Evolutionary conservation across 2,113 vertebrate species (phyloP).

Genomic region (Hymenochirus boettgeri): DNA sequence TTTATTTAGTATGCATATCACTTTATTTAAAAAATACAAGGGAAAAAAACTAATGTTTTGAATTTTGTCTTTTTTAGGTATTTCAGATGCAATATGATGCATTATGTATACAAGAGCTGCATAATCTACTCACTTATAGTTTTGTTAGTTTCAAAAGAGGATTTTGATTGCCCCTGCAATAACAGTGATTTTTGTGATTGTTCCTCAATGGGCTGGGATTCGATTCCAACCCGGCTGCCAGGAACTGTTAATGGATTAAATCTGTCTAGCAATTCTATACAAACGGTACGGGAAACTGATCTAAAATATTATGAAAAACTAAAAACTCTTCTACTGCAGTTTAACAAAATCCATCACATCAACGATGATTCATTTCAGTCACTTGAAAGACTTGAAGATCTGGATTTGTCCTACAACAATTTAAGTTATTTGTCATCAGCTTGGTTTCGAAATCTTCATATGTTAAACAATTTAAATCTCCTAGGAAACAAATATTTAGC

Average conservation of each 20-base stretch:
- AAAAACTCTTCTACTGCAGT: conserved; percentile 54
- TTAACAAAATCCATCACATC: conserved; percentile 59
- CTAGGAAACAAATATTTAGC: conserved; percentile 62
- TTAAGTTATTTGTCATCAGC: conserved; percentile 54
- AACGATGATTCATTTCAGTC: conserved; percentile 56
- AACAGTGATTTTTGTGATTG: conserved; percentile 55
- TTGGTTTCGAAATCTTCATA: conserved; percentile 69
- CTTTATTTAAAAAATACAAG: too few relatives aligned
- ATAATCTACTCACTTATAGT: conserved; percentile 38
- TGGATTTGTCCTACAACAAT: conserved; percentile 72
- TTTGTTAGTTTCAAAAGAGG: conserved; percentile 25
- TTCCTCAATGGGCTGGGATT: conserved; percentile 47
- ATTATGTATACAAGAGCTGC: conserved; percentile 35
- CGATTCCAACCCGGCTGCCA: conserved; percentile 54
- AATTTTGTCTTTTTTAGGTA: conserved; percentile 25
- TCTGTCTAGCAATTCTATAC: conserved; percentile 66
- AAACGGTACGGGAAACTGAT: conserved; percentile 51
- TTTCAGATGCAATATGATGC: conserved; percentile 43
- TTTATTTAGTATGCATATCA: too few relatives aligned
- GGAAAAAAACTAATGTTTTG: too few relatives aligned
- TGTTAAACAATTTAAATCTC: conserved; percentile 64
- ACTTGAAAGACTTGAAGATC: conserved; percentile 57
- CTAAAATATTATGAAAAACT: conserved; percentile 57
- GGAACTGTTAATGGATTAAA: conserved; percentile 50
- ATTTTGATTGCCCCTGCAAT: conserved; percentile 36